A percentile compares a stretch with the other conserved stretches of the same genome.
Evolutionary conservation across 2,888 invertebrate genomes (phyloP).

Genomic region (Euclidia mi): DNA sequence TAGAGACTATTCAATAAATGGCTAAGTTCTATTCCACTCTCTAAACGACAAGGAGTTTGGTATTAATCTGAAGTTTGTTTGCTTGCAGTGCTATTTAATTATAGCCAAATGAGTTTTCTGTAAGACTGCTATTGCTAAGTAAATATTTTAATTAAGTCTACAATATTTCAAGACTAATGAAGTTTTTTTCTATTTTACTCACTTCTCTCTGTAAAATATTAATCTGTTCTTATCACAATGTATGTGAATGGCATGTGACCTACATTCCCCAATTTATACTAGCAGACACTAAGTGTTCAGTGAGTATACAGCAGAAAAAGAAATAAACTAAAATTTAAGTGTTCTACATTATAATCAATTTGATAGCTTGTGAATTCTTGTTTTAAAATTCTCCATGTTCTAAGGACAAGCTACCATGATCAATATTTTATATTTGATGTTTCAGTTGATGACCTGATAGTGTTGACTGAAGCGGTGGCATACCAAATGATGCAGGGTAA

Average conservation of each 20-base stretch:
- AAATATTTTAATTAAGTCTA: constrained; percentile 3
- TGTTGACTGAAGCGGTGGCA: constrained; percentile 95
- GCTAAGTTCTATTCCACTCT: no score
- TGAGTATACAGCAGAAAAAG: no score
- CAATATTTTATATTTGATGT: constrained; percentile 51
- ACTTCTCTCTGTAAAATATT: constrained; percentile 3
- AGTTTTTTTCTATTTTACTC: constrained; percentile 1
- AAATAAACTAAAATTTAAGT: no score
- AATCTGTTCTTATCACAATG: constrained; percentile 20
- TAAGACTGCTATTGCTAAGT: background rate
- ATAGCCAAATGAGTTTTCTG: background rate
- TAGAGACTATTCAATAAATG: no score
- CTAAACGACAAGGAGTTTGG: no score
- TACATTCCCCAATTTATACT: constrained; percentile 20
- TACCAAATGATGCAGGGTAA: constrained; percentile 94
- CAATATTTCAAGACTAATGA: background rate
- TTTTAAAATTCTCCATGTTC: no score
- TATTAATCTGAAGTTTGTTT: no score
- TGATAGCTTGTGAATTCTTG: no score
- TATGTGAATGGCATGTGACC: constrained; percentile 28
- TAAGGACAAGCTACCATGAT: no score
- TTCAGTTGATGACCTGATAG: constrained; percentile 95
- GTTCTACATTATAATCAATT: no score
- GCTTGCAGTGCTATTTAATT: no score
- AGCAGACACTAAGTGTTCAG: constrained; percentile 3